These are phyloP conservation scores for Pseudomyrmex gracilis DNA, from an alignment of 1,140 invertebrate species.

Conservation along the genomic window DNA sequence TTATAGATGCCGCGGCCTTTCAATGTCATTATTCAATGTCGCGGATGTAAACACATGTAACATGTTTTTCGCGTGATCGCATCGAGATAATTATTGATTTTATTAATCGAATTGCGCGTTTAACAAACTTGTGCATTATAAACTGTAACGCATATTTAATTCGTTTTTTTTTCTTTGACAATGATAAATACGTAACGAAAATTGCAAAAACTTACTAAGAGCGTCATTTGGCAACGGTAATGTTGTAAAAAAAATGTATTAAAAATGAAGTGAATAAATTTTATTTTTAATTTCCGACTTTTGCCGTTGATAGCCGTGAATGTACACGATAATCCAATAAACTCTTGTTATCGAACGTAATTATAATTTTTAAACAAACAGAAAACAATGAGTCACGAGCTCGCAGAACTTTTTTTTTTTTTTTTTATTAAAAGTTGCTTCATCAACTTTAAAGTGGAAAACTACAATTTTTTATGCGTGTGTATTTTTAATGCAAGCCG, in stretches of 20 bases:
- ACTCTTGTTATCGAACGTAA: too few species aligned
- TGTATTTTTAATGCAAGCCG: not conserved
- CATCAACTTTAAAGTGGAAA: not conserved
- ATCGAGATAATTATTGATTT: not conserved
- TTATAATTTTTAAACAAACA: too few species aligned
- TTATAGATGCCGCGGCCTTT: not conserved
- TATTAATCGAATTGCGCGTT: not conserved
- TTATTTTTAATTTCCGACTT: not conserved
- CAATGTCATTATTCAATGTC: not conserved
- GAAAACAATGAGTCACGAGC: too few species aligned
- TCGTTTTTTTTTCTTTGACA: too few species aligned
- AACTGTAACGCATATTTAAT: too few species aligned
- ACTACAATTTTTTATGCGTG: not conserved
- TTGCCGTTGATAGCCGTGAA: too few species aligned
- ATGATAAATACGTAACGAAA: too few species aligned
- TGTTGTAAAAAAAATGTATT: too few species aligned
- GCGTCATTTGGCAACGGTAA: too few species aligned
- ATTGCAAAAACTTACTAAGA: too few species aligned
- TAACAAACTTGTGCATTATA: not conserved
- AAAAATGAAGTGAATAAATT: not conserved
- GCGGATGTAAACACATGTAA: not conserved
- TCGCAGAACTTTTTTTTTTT: too few species aligned
- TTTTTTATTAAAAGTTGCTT: conserved; percentile 17
- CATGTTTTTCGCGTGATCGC: not conserved
- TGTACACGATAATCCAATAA: too few species aligned